Evolutionary conservation across 2,888 invertebrate genomes (phyloP).

Genomic region (Carterocephalus palaemon): DNA sequence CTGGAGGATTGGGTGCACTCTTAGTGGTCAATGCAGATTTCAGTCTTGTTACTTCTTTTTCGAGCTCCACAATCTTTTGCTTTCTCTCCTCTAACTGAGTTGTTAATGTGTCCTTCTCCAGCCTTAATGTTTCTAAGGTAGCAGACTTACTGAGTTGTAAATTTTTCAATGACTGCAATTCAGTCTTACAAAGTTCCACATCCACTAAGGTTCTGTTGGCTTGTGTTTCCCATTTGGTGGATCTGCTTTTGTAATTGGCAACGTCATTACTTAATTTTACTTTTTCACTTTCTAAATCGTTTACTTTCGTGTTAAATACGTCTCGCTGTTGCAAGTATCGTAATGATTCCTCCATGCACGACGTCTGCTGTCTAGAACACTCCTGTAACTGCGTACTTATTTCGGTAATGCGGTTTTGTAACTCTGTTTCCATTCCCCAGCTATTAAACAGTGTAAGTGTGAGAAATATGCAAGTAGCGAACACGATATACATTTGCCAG

Average conservation of each 20-base stretch:
- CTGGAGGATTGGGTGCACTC: constrained; percentile 50
- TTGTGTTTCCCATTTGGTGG: constrained; percentile 56
- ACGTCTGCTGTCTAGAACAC: constrained; percentile 63
- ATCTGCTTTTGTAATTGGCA: constrained; percentile 48
- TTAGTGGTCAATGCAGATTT: constrained; percentile 60
- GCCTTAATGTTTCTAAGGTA: constrained; percentile 63
- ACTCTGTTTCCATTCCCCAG: constrained; percentile 66
- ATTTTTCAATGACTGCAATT: constrained; percentile 67
- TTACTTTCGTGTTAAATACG: constrained; percentile 55
- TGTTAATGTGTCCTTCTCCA: constrained; percentile 66
- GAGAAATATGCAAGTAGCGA: constrained; percentile 64
- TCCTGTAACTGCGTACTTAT: constrained; percentile 63
- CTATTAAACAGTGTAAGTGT: constrained; percentile 72
- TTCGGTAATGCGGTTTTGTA: constrained; percentile 56
- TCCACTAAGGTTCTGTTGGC: constrained; percentile 62
- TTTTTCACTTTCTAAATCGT: constrained; percentile 58
- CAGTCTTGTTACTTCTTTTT: constrained; percentile 59
- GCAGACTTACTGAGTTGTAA: constrained; percentile 69
- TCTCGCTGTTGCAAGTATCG: constrained; percentile 64
- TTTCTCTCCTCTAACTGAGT: constrained; percentile 60
- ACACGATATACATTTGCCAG: constrained; percentile 71
- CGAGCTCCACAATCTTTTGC: constrained; percentile 60
- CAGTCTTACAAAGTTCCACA: constrained; percentile 65
- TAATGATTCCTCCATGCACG: constrained; percentile 65
- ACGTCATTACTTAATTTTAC: constrained; percentile 51